These are phyloP conservation scores for Caiman crocodilus DNA, from an alignment of 2,797 vertebrate species.

Conservation along the genomic window DNA sequence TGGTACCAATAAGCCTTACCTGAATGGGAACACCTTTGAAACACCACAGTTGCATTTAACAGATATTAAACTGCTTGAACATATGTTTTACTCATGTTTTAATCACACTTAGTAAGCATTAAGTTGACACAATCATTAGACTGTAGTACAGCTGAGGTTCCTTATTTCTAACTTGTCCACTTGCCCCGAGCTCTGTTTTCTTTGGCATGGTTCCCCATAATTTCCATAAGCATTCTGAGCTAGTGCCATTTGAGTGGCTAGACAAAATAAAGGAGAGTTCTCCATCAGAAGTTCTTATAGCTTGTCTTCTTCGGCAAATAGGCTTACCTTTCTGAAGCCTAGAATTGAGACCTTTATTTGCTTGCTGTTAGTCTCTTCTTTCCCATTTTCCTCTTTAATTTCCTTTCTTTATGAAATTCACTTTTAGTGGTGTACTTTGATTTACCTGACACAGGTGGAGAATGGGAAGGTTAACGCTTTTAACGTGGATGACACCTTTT, in stretches of 20 bases:
- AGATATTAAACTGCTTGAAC: no score
- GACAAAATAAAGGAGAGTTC: constrained; percentile 17
- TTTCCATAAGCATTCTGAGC: constrained; percentile 48
- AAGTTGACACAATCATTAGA: no score
- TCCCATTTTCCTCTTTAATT: constrained; percentile 35
- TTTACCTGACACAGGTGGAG: constrained; percentile 26
- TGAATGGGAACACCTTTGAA: no score
- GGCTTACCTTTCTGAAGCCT: constrained; percentile 8
- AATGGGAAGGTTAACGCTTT: constrained; percentile 41
- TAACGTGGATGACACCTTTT: constrained; percentile 48
- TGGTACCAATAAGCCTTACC: no score
- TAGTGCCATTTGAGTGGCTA: constrained; percentile 42
- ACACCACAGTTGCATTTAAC: no score
- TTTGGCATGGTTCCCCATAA: constrained; percentile 35
- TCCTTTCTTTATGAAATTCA: constrained; percentile 67
- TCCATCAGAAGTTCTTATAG: neutral
- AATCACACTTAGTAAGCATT: no score
- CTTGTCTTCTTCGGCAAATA: neutral
- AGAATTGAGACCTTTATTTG: constrained; percentile 19
- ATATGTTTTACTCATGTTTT: no score
- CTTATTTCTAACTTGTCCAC: constrained; percentile 30
- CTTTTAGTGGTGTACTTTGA: neutral
- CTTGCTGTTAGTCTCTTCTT: constrained; percentile 25
- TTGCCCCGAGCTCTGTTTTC: constrained; percentile 8
- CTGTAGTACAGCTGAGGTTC: constrained; percentile 31